Evolutionary conservation across 2,113 vertebrate genomes (phyloP), one percentile per base, ranked within the genome.

Genomic region (Sitta europaea): DNA sequence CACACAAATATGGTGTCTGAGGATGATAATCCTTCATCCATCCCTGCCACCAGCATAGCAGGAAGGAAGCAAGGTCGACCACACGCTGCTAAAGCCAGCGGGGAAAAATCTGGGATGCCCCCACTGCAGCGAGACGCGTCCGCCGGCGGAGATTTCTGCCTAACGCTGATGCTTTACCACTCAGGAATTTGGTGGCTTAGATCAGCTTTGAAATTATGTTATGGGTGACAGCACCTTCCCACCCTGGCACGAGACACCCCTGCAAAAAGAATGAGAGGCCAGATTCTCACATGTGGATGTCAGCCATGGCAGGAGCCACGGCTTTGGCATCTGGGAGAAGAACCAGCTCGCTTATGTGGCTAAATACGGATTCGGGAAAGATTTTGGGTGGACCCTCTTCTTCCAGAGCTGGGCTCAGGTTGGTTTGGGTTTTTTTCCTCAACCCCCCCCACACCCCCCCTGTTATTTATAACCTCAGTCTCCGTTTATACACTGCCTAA

Each of bases 121-220:
- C 43, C 19, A 7, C 73, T 31, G 66, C 74, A 54, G 51, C 0
- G 5, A 82, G 54, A 76, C 10, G 14, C 0, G 20, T 79, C 77
- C 0, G 3, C 50, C 4, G 0, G 42, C 57, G 2, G n/a, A 92
- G 81, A 58, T 66, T 62, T 29, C 73, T 58, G 83, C n/a, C 83
- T 68, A 59, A 82, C 0, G 6, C 74, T 59, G n/a, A n/a, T n/a
- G 1, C 82, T 92, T 80, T 83, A 66, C 16, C 89, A 59, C 54
- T 27, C 40, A 90, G 96, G 93, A 94, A 95, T 92, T 95, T 1
- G 47, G 93, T 61, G 71, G 82, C 82, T 95, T 66, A 94, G 80
- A 62, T 42, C 73, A 74, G 87, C 90, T 96, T 47, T 57, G 92
- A 62, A 94, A 91, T 83, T 53, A 67, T 8, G 12, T 33, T 65